These are phyloP conservation scores for Cirrhinus mrigala DNA, from an alignment of 2,797 vertebrate species.

Conservation along the genomic window DNA sequence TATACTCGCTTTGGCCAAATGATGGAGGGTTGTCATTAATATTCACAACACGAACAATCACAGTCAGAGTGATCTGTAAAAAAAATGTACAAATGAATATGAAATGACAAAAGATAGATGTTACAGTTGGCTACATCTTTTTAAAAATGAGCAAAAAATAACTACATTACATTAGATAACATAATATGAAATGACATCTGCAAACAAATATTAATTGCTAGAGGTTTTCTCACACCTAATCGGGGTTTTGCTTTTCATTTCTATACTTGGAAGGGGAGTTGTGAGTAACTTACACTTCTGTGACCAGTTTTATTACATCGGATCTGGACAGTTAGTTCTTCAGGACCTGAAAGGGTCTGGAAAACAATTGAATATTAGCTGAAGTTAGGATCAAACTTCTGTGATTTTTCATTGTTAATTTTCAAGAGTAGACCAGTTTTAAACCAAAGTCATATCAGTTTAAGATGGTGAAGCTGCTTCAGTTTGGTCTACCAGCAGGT, in stretches of 20 bases:
- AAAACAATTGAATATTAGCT: slow-evolving; percentile 30
- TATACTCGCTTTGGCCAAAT: slow-evolving; percentile 75
- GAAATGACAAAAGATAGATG: background rate
- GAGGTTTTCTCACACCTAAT: background rate
- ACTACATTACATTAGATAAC: background rate
- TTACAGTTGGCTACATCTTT: background rate
- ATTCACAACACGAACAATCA: slow-evolving; percentile 76
- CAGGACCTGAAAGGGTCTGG: slow-evolving; percentile 69
- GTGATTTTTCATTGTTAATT: background rate
- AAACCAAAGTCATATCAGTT: background rate
- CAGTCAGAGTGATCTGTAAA: slow-evolving; percentile 73
- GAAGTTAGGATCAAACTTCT: background rate
- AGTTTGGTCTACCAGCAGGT: background rate
- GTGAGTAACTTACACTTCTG: slow-evolving; percentile 75
- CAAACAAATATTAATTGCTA: background rate
- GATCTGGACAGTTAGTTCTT: slow-evolving; percentile 74
- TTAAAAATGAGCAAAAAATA: background rate
- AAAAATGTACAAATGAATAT: background rate
- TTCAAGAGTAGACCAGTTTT: background rate
- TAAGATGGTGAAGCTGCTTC: background rate
- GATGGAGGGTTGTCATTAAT: slow-evolving; percentile 83
- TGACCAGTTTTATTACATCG: slow-evolving; percentile 74
- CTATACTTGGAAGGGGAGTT: slow-evolving; percentile 5
- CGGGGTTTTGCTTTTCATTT: slow-evolving; percentile 16
- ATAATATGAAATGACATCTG: background rate